phyloP scores from a whole-genome alignment of 2,113 vertebrate species.

The Corythoichthys intestinalis region DNA sequence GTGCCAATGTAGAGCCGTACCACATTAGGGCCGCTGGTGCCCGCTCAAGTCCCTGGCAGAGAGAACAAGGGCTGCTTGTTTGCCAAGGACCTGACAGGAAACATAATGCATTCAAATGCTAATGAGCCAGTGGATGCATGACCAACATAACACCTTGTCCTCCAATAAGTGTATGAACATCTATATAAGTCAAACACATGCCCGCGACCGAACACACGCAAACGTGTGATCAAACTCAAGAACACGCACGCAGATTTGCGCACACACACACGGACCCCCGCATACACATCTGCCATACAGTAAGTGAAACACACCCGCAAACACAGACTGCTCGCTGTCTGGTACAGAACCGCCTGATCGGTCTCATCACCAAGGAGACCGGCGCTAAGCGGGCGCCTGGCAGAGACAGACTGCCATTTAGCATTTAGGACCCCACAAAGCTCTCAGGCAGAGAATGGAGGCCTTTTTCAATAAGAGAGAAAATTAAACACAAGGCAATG shows the following conservation, averaged over 20 bases:
- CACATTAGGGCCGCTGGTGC: slow-evolving; percentile 32
- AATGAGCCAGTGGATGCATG: slow-evolving; percentile 56
- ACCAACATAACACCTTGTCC: slow-evolving; percentile 13
- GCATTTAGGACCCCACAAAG: slow-evolving; percentile 61
- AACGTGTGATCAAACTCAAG: too few species aligned
- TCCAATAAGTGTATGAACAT: slow-evolving; percentile 13
- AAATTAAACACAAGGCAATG: slow-evolving; percentile 10
- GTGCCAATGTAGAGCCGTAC: slow-evolving; percentile 47
- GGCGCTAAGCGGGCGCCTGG: slow-evolving; percentile 61
- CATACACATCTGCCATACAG: slow-evolving; percentile 32
- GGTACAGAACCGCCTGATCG: slow-evolving; percentile 55
- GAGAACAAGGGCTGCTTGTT: slow-evolving; percentile 73
- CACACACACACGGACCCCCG: neutral
- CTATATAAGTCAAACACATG: slow-evolving; percentile 7
- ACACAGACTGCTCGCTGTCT: slow-evolving; percentile 61
- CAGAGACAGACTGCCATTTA: slow-evolving; percentile 62
- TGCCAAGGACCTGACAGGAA: slow-evolving; percentile 56
- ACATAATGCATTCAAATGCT: slow-evolving; percentile 73
- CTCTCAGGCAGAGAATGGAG: slow-evolving; percentile 50
- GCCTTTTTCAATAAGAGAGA: slow-evolving; percentile 39
- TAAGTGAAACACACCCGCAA: slow-evolving; percentile 18
- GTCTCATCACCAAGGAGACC: slow-evolving; percentile 73
- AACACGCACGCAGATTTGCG: too few species aligned
- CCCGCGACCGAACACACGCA: too few species aligned
- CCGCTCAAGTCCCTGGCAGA: slow-evolving; percentile 41